A percentile compares a stretch with the other conserved stretches of the same genome.
phyloP scores from a whole-genome alignment of 2,888 invertebrate species.

The Aleiodes testaceus region DNA sequence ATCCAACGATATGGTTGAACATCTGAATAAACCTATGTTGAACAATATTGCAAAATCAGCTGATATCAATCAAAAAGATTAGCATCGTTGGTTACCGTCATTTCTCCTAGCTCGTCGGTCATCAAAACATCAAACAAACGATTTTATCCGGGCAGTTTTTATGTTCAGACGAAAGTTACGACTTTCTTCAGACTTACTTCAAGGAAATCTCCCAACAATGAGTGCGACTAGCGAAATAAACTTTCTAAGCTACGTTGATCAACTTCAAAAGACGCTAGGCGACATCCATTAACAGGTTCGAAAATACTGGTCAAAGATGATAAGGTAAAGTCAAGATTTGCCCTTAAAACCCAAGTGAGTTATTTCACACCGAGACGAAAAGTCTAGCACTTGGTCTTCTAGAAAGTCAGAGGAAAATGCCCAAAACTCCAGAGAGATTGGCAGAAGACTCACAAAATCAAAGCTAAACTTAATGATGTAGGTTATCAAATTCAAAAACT shows the following conservation, averaged over 20 bases:
- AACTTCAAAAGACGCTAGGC: not conserved
- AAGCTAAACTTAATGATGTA: not conserved
- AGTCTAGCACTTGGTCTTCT: not conserved
- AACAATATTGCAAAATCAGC: conserved; percentile 47
- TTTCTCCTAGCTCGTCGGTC: conserved; percentile 36
- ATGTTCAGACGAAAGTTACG: conserved; percentile 11
- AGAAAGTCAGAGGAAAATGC: not conserved
- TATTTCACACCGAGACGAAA: not conserved
- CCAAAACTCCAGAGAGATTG: not conserved
- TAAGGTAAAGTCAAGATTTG: conserved; percentile 10
- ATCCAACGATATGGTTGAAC: conserved; percentile 51
- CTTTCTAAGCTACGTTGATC: not conserved
- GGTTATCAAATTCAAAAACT: not conserved
- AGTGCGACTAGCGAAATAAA: not conserved
- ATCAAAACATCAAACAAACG: conserved; percentile 25
- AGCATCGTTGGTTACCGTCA: not conserved
- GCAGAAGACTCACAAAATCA: not conserved
- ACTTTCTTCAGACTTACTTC: not conserved
- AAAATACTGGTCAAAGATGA: not conserved
- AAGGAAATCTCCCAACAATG: not conserved
- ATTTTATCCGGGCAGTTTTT: conserved; percentile 2
- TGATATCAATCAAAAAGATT: not conserved
- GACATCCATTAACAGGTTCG: not conserved
- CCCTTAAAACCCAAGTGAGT: not conserved
- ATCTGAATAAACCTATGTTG: conserved; percentile 49